These are phyloP conservation scores for Callyntrura sp. DNA, from an alignment of 2,888 invertebrate species.

Conservation along the genomic window DNA sequence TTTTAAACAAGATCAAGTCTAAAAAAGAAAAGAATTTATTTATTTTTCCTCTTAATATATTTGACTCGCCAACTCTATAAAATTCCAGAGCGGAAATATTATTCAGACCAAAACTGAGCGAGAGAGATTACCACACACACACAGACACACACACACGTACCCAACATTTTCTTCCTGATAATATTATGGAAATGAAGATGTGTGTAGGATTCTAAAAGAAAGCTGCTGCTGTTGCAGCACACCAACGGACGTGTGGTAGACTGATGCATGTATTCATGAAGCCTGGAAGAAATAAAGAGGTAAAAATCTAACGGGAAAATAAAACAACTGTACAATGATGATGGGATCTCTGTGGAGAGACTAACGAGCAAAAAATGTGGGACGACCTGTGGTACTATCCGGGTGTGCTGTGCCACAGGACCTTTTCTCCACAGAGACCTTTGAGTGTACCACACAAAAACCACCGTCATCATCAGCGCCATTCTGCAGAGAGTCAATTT, in stretches of 20 bases:
- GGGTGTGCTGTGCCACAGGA: too few relatives aligned
- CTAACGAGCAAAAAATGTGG: slow-evolving; percentile 14
- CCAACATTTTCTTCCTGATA: too few relatives aligned
- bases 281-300: background rate
- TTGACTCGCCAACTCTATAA: too few relatives aligned
- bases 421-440: background rate
- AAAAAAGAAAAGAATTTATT: slow-evolving; percentile 2
- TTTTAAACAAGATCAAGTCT: background rate
- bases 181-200: too few relatives aligned
- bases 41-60: too few relatives aligned
- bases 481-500: slow-evolving; percentile 5
- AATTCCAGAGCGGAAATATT: slow-evolving; percentile 41
- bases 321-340: background rate
- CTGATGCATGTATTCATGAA: slow-evolving; percentile 59
- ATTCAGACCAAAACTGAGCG: too few relatives aligned
- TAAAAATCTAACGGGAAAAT: background rate
- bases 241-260: too few relatives aligned
- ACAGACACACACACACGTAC: too few relatives aligned
- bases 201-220: background rate
- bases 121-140: slow-evolving; percentile 25
- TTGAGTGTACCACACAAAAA: background rate
- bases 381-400: slow-evolving; percentile 6
- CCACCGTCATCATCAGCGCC: slow-evolving; percentile 1
- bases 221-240: too few relatives aligned
- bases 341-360: background rate